Base-by-base conservation (phyloP, 2,888 invertebrate species). In the Sphaerophoria taeniata region DNA sequence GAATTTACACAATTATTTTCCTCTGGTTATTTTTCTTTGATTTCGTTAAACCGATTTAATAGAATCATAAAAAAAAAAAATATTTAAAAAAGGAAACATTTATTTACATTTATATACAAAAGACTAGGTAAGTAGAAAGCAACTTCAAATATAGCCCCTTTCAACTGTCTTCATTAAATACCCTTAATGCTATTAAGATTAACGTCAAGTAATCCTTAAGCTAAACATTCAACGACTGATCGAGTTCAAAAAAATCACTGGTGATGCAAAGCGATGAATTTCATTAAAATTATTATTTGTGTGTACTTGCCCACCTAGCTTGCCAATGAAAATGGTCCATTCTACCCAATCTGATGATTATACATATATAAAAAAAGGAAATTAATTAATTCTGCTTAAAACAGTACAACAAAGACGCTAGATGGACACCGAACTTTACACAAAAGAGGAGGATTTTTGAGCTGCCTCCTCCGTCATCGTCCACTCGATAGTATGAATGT, bases 261-360 rank as follows among this genome's bases (percentile, higher is more conserved):
- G 83, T 79, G 79, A 79, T 79, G 79, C 33, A 74, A 71, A 74
- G 74, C 83, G 79, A 79, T 83, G 73, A 83, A 83, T 79, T 83
- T 83, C 83, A 83, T 83, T 83, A 79, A 83, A 79, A 83, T 83
- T 63, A 83, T 83, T 65, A 24, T 47, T 58, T 71, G 74, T 74
- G 70, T 24, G 24, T 24, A 2, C 24, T 74, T 79, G 83, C 79
- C 83, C 79, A 83, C 83, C 83, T 47, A 74, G 53, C 73, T 43
- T 55, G 36, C 36, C 34, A 55, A 47, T 47, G 47, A 36, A 6
- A 7, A 51, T 14, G 4, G 34, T 14, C 49, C 6, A 24, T 24
- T 16, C 60, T 33, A 61, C 16, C 43, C 16, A 6, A 16, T 4
- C 60, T 43, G 67, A 74, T 71, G 67, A 69, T 70, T 33, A 75